A percentile compares a stretch with the other conserved stretches of the same genome.
These are phyloP conservation scores for Hoplostethus mediterraneus DNA, from an alignment of 2,797 vertebrate genomes.

Conservation along the genomic window DNA sequence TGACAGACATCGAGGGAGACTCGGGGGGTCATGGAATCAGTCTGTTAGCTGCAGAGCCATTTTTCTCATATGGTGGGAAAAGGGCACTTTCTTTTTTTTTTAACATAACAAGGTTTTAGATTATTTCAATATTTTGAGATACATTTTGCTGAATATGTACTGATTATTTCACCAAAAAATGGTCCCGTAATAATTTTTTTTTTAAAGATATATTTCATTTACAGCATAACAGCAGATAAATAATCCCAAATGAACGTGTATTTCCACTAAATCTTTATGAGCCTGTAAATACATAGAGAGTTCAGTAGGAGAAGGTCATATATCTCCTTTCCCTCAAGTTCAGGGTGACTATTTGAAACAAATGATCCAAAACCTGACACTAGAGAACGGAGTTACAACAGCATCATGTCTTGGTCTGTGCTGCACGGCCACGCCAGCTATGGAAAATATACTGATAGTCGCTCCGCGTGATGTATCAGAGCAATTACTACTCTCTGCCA, in stretches of 20 bases:
- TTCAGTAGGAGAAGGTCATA: background rate
- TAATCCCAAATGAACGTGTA: background rate
- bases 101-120: background rate
- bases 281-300: background rate
- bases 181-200: background rate
- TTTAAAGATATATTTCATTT: background rate
- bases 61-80: conserved; percentile 20
- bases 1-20: conserved; percentile 54
- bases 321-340: background rate
- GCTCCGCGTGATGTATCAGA: background rate
- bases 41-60: conserved; percentile 36
- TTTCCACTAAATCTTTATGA: no score
- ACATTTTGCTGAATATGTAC: background rate
- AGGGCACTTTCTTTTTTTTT: background rate
- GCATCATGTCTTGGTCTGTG: background rate
- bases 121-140: background rate
- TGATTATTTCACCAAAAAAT: background rate
- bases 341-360: background rate
- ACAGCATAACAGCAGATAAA: background rate
- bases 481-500: background rate
- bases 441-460: background rate
- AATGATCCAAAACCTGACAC: background rate
- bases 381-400: background rate
- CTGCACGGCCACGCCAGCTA: background rate
- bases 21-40: conserved; percentile 35